Evolutionary conservation across 2,797 vertebrate species (phyloP).

Genomic region (Ptychobarbus kaznakovi): DNA sequence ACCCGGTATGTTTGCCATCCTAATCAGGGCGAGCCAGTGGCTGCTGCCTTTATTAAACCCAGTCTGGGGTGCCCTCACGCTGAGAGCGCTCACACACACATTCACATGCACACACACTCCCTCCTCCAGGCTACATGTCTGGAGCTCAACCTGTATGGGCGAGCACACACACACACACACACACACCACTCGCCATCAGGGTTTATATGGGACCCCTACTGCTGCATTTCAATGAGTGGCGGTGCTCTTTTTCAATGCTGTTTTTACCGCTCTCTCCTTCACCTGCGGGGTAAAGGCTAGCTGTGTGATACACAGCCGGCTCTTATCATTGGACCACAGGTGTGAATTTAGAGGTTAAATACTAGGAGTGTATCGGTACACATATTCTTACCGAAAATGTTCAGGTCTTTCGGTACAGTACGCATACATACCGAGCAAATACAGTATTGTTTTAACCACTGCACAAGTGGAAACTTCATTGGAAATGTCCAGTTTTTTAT

Average conservation of each 20-base stretch:
- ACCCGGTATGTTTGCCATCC: constrained; percentile 73
- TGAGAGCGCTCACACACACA: constrained; percentile 66
- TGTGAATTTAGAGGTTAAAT: constrained; percentile 32
- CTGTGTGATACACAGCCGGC: constrained; percentile 34
- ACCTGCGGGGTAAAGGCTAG: constrained; percentile 43
- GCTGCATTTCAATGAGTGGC: constrained; percentile 65
- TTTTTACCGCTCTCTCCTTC: constrained; percentile 43
- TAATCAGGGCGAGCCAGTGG: constrained; percentile 78
- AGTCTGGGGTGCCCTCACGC: constrained; percentile 74
- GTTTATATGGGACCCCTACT: constrained; percentile 55
- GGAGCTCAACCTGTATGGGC: constrained; percentile 65
- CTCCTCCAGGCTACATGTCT: constrained; percentile 72
- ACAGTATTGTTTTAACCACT: background rate
- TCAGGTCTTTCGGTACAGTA: background rate
- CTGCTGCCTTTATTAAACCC: constrained; percentile 71
- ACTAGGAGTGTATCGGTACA: background rate
- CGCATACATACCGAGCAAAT: background rate
- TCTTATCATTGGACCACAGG: constrained; percentile 40
- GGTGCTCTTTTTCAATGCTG: constrained; percentile 50
- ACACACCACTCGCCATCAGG: constrained; percentile 50
- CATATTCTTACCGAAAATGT: background rate
- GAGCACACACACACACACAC: constrained; percentile 30
- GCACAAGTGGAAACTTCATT: too few species aligned
- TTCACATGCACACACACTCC: constrained; percentile 14
- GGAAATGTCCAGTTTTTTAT: too few species aligned